Evolutionary conservation across 2,113 vertebrate genomes (phyloP), one percentile per base, ranked within the genome.

Genomic region (Patagioenas fasciata): DNA sequence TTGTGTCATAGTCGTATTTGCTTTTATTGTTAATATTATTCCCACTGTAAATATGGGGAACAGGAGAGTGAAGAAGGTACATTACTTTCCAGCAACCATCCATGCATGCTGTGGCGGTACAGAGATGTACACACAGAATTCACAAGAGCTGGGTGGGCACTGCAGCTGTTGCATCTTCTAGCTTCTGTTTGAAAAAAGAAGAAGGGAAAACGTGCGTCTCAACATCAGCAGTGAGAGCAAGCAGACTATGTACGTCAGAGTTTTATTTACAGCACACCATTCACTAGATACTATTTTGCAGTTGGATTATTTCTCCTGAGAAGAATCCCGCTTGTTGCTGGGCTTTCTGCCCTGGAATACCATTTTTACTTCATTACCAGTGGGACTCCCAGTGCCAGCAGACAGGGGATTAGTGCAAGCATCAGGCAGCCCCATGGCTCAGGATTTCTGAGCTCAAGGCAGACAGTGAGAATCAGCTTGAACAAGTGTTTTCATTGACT

Each of bases 351-450:
- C 62, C 78, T 89, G 32, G 47, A 85, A 65, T 82, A 75, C 36
- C n/a, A 9, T 94, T 79, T 96, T 85, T 82, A 64, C 85, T 89
- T 91, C 81, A 73, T 91, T 94, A 73, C 44, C 40, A 47, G 53
- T 3, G 28, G 61, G 91, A 87, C n/a, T 82, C 42, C 36, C 28
- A 60, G 13, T 77, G 71, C 32, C 51, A 64, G 18, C 48, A 91
- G 84, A 73, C 54, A 79, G 72, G 57, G 29, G 40, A 78, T 77
- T 51, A 91, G 75, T 60, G 64, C 60, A 73, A 62, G 67, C 58
- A 93, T 67, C 56, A 51, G 75, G 54, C 60, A 71, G 23, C 60
- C 72, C 69, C 14, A 5, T 47, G 71, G 57, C 58, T 92, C 17
- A 34, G 66, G 78, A 88, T 91, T 93, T 95, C 89, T 88, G 54